Percentiles rank a stretch among this genome's conserved stretches.
These are phyloP conservation scores for Laticauda laticaudata DNA, from an alignment of 2,113 vertebrate genomes.

Conservation along the genomic window DNA sequence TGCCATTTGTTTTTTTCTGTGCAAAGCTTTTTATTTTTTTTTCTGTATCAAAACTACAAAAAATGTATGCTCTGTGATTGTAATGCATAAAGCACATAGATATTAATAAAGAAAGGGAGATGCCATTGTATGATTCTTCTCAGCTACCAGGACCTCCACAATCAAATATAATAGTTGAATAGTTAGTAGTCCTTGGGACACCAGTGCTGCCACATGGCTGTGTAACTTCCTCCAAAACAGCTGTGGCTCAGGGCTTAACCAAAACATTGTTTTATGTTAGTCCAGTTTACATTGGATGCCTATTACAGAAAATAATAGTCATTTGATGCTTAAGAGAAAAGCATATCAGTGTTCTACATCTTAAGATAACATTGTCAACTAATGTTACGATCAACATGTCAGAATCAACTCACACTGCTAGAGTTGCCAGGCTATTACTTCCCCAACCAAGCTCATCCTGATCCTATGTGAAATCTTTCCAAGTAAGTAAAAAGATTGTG, in stretches of 20 bases:
- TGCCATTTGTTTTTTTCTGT: background rate
- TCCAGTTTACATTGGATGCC: background rate
- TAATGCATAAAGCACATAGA: background rate
- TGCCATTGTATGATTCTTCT: background rate
- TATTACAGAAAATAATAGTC: background rate
- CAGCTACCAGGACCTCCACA: background rate
- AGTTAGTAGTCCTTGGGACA: background rate
- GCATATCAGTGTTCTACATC: background rate
- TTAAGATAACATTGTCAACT: background rate
- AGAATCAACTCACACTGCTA: background rate
- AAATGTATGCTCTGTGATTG: background rate
- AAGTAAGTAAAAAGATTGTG: background rate
- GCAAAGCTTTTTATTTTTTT: background rate
- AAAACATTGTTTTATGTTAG: background rate
- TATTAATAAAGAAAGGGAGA: background rate
- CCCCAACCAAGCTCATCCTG: background rate
- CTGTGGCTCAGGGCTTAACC: background rate
- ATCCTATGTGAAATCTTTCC: background rate
- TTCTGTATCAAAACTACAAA: background rate
- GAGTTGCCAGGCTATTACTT: background rate
- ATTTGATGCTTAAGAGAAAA: background rate
- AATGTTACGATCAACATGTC: background rate
- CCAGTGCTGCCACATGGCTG: background rate
- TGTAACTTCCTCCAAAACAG: background rate
- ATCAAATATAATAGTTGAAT: background rate